Conservation (phyloP, 2,113 vertebrate species). For the Anser brachyrhynchus region DNA sequence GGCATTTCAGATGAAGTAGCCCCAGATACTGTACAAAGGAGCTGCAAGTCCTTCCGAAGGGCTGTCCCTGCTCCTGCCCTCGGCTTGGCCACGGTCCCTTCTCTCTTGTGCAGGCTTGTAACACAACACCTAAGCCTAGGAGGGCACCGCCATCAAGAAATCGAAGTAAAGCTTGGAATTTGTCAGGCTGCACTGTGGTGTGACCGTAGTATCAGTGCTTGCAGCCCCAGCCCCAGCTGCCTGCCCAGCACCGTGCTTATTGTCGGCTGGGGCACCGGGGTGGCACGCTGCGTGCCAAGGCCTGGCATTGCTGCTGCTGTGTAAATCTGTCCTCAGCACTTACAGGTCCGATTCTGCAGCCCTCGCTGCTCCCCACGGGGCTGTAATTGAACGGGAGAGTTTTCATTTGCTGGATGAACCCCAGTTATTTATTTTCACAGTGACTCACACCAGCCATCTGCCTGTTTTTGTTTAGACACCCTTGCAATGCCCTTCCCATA, state of each 20-base stretch:
- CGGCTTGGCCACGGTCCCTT: not conserved
- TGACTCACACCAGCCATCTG: not conserved
- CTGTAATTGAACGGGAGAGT: not conserved
- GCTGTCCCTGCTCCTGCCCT: not conserved
- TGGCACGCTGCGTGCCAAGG: rapidly evolving
- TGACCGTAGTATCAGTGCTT: rapidly evolving
- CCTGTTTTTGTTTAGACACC: not conserved
- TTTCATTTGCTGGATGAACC: not conserved
- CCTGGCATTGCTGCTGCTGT: not conserved
- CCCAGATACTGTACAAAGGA: not conserved
- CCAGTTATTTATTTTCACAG: not conserved
- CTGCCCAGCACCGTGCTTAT: rapidly evolving
- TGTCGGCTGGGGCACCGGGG: rapidly evolving
- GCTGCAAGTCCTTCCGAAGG: not conserved
- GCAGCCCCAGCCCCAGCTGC: not conserved
- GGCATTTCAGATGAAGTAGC: not conserved
- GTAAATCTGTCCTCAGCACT: not conserved
- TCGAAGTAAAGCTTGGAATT: not conserved
- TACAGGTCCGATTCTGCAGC: not conserved
- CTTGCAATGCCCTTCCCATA: not conserved
- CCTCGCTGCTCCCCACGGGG: not conserved
- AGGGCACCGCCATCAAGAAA: not conserved
- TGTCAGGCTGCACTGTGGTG: rapidly evolving
- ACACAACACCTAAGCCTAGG: not conserved
- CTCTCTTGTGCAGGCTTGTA: not conserved